Conservation (phyloP, 2,113 vertebrate species). For the Pseudois nayaur region DNA sequence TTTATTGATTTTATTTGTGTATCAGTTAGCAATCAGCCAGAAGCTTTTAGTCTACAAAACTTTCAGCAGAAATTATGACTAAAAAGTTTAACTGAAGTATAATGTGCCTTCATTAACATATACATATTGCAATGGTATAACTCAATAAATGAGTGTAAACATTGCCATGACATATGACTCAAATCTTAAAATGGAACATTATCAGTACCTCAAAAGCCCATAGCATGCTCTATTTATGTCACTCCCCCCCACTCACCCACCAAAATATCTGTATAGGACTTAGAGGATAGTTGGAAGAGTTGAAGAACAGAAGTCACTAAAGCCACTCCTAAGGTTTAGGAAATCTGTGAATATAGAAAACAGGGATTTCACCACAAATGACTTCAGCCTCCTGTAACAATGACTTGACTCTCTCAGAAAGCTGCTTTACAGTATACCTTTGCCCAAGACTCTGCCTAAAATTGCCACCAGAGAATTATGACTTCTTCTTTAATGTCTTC, state of each 20-base stretch:
- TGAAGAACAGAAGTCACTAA: neutral
- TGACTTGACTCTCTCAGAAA: neutral
- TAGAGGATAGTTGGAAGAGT: neutral
- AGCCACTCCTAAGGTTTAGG: neutral
- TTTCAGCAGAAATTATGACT: neutral
- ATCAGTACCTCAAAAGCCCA: neutral
- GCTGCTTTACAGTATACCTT: neutral
- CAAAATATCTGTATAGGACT: neutral
- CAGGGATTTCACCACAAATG: neutral
- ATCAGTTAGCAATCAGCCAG: neutral
- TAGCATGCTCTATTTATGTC: neutral
- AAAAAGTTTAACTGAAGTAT: neutral
- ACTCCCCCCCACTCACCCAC: neutral
- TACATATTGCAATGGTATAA: neutral
- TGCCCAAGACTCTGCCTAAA: neutral
- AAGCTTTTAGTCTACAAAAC: neutral
- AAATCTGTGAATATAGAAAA: neutral
- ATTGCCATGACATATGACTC: neutral
- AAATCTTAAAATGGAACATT: neutral
- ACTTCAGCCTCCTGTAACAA: neutral
- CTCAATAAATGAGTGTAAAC: neutral
- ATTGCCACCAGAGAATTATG: neutral
- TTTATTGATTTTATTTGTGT: neutral
- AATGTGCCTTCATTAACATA: neutral
- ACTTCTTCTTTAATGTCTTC: neutral